A percentile compares a stretch with the other conserved stretches of the same genome.
Conservation (phyloP, 2,113 vertebrate species). For the Scomber japonicus region DNA sequence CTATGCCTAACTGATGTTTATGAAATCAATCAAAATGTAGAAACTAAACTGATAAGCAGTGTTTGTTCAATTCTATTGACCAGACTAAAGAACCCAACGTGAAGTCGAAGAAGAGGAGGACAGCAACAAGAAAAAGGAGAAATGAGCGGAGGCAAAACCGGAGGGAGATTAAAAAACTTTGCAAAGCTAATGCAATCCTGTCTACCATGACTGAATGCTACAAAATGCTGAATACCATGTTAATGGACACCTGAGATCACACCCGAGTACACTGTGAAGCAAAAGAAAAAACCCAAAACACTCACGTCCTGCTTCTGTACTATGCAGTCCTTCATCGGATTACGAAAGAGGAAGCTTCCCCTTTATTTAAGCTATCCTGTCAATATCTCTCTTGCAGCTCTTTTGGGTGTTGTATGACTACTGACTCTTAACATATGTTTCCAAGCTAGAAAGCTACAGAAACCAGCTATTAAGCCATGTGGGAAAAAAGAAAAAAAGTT, state of each 20-base stretch:
- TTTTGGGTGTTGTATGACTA: constrained; percentile 35
- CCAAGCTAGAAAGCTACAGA: constrained; percentile 22
- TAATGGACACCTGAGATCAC: constrained; percentile 3
- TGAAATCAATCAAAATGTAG: background rate
- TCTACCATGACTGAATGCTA: constrained; percentile 59
- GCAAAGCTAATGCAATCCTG: constrained; percentile 60
- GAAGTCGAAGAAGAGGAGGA: background rate
- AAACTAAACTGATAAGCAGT: constrained; percentile 15
- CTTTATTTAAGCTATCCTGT: constrained; percentile 53
- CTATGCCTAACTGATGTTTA: background rate
- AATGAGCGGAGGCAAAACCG: background rate
- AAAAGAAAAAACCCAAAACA: background rate
- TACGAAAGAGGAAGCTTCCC: constrained; percentile 39
- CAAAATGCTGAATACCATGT: constrained; percentile 41
- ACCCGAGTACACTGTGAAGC: constrained; percentile 17
- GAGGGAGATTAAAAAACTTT: constrained; percentile 35
- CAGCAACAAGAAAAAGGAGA: background rate
- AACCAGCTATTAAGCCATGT: constrained; percentile 20
- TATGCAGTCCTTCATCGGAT: constrained; percentile 15
- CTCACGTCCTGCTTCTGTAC: background rate
- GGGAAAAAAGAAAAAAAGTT: background rate
- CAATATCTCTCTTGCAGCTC: constrained; percentile 46
- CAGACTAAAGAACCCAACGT: constrained; percentile 15
- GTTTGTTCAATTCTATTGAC: background rate
- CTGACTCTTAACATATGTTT: constrained; percentile 40